Percentiles rank a stretch among this genome's conserved stretches.
Conservation (phyloP, 2,797 vertebrate species). For the Xenopus petersii region DNA sequence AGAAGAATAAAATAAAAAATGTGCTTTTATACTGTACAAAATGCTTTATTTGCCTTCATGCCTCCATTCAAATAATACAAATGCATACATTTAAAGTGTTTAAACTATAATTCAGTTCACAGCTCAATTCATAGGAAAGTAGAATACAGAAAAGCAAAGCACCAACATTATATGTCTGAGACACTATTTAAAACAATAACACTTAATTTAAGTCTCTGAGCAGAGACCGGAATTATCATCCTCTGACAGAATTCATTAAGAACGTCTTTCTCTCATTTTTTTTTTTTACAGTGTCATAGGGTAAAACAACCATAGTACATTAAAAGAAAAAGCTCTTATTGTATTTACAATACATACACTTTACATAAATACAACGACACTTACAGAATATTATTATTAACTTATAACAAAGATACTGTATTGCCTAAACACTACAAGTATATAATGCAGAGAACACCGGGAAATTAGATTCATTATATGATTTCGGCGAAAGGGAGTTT, state of each 20-base stretch:
- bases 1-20: background rate
- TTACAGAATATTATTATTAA: slow-evolving; percentile 94
- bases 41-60: slow-evolving; percentile 99
- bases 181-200: slow-evolving; percentile 88
- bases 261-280: slow-evolving; percentile 68
- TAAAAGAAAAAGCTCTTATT: slow-evolving; percentile 90
- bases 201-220: slow-evolving; percentile 86
- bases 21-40: slow-evolving; percentile 88
- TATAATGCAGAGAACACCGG: slow-evolving; percentile 78
- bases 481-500: slow-evolving; percentile 76
- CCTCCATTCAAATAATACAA: slow-evolving; percentile 99
- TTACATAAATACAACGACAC: slow-evolving; percentile 99
- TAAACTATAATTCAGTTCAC: slow-evolving; percentile 99
- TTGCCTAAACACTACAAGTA: slow-evolving; percentile 88
- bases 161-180: slow-evolving; percentile 94
- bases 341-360: slow-evolving; percentile 99
- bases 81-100: slow-evolving; percentile 96
- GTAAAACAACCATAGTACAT: slow-evolving; percentile 90
- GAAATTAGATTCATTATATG: slow-evolving; percentile 70
- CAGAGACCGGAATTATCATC: slow-evolving; percentile 82
- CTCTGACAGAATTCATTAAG: slow-evolving; percentile 85
- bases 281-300: slow-evolving; percentile 83
- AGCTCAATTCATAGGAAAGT: slow-evolving; percentile 98
- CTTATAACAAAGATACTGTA: slow-evolving; percentile 81
- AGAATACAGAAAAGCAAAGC: slow-evolving; percentile 90